Conservation (phyloP, 2,113 vertebrate species). For the Prionailurus bengalensis region DNA sequence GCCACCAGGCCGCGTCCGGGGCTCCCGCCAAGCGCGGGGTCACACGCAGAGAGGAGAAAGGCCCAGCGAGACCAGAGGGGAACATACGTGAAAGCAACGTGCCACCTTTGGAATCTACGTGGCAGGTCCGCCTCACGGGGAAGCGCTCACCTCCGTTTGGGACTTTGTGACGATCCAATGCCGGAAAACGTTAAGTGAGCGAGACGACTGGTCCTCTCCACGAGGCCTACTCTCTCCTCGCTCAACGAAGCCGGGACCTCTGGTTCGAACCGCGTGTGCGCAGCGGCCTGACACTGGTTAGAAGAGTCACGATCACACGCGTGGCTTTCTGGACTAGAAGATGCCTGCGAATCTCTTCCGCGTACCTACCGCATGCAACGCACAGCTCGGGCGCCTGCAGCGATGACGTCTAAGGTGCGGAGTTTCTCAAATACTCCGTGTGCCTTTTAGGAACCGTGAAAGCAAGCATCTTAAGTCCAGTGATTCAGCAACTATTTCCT, state of each 20-base stretch:
- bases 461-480: background rate
- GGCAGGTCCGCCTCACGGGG: fast-evolving
- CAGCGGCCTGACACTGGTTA: too few relatives aligned
- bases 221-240: background rate
- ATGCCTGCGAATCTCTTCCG: background rate
- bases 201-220: background rate
- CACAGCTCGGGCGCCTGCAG: fast-evolving
- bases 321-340: background rate
- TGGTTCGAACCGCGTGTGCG: background rate
- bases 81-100: background rate
- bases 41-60: fast-evolving
- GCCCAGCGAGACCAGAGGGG: background rate
- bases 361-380: fast-evolving
- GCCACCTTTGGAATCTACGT: fast-evolving
- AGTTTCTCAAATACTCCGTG: background rate
- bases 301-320: background rate
- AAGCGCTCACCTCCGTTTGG: background rate
- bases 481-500: background rate
- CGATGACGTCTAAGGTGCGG: fast-evolving
- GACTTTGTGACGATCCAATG: background rate
- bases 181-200: background rate
- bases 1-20: fast-evolving
- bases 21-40: background rate
- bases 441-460: background rate
- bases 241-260: background rate